A percentile compares a stretch with the other conserved stretches of the same genome.
phyloP scores from a whole-genome alignment of 2,797 vertebrate genomes.

The Tiaroga cobitis region DNA sequence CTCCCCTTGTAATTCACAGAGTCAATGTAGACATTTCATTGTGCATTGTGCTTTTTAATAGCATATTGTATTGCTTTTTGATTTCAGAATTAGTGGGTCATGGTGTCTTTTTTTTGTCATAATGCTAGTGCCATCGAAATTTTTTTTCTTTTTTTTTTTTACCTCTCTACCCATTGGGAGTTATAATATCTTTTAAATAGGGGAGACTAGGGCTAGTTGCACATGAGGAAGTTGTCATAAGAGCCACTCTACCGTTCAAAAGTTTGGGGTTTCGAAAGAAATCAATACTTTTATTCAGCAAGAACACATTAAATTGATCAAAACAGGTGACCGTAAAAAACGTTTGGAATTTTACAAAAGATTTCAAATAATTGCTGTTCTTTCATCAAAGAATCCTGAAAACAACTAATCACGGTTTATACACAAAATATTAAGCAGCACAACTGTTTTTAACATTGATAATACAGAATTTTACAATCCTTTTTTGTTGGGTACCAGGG shows the following conservation, averaged over 20 bases:
- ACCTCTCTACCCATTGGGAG: neutral
- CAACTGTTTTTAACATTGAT: neutral
- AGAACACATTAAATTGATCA: neutral
- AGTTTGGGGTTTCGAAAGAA: neutral
- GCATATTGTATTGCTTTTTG: neutral
- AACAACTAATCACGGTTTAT: neutral
- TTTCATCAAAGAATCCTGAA: neutral
- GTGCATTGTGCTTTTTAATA: constrained; percentile 2
- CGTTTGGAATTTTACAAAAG: neutral
- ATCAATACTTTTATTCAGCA: neutral
- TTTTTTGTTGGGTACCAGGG: neutral
- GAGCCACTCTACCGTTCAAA: neutral
- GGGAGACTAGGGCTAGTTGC: neutral
- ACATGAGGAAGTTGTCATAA: neutral
- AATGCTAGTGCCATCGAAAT: neutral
- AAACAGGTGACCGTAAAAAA: neutral
- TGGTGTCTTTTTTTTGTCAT: neutral
- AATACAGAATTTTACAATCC: neutral
- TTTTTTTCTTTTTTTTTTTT: no score
- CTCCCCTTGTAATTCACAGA: neutral
- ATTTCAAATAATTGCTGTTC: neutral
- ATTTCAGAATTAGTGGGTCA: neutral
- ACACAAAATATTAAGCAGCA: neutral
- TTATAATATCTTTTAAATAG: neutral
- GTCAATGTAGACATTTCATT: constrained; percentile 6